A percentile compares a stretch with the other conserved stretches of the same genome.
Conservation (phyloP, 2,113 vertebrate genomes). For the Okapia johnstoni region DNA sequence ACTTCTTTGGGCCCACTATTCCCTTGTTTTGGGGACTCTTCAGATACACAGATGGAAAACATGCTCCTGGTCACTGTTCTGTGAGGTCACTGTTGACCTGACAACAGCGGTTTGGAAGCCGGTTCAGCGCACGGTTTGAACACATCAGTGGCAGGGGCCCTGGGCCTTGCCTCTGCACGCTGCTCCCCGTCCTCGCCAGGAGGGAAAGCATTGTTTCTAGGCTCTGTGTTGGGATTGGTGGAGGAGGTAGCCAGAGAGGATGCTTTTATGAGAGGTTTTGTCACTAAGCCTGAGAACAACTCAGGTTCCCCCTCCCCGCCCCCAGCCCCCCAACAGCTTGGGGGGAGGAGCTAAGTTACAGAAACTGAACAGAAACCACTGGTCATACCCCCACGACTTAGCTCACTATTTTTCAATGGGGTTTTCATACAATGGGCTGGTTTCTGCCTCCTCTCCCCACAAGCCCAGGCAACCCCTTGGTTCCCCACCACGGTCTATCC, state of each 20-base stretch:
- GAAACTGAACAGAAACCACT: neutral
- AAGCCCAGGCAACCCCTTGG: neutral
- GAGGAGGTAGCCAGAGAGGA: neutral
- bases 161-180: neutral
- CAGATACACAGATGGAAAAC: neutral
- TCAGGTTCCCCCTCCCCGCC: neutral
- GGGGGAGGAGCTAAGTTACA: neutral
- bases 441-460: neutral
- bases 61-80: too few relatives aligned
- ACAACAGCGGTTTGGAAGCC: neutral
- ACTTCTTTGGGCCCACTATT: neutral
- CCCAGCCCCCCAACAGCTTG: neutral
- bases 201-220: neutral
- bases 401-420: neutral
- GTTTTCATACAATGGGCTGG: neutral
- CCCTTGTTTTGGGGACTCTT: neutral
- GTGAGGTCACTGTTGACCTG: neutral
- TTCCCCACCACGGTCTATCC: neutral
- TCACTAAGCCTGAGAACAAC: neutral
- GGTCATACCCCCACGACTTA: neutral
- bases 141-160: accelerated
- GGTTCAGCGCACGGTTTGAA: neutral
- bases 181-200: neutral
- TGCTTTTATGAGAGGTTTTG: neutral
- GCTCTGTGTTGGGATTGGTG: neutral